Evolutionary conservation across 2,797 vertebrate species (phyloP), one percentile per base, ranked within the genome.

Genomic region (Poecilia gillii): DNA sequence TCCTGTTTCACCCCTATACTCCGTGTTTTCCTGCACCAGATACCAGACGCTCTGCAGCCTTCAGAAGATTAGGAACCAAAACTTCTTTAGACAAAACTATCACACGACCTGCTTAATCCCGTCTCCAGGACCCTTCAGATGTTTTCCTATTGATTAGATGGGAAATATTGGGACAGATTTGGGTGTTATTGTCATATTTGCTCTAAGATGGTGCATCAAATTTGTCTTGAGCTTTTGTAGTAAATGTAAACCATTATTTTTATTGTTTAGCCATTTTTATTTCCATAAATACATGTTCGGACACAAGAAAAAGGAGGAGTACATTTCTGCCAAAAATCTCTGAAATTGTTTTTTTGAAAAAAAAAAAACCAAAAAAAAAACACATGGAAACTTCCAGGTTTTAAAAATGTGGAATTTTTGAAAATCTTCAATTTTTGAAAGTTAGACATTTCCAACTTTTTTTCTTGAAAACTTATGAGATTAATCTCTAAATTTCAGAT

Each of bases 71-170:
- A 91, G 78, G 84, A 90, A 87, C 85, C 89, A 82, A 84, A 83
- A 64, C 84, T 47, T 72, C 81, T 76, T 71, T 77, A 95, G 93
- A 93, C 93, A 88, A 84, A 95, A 94, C 93, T 92, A 89, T 90
- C 83, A 51, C 82, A 77, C 71, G 9, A 64, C 78, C 83, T 68
- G 76, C 78, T 73, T 0, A 46, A 89, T 77, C 86, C 78, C 81
- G 11, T 84, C 45, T 51, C 9, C 76, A 0, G 6, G 23, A 55
- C 71, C 77, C 9, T 20, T 45, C 16, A 39, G 47, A 75, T 47
- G 70, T 70, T 51, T 57, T 78, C 71, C 62, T 66, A 23, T 43
- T 73, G 39, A 71, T 49, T 11, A 13, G 12, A 39, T 36, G 25
- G 20, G 7, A 43, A 25, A 46, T 14, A 46, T 45, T 71, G 18